Base-by-base conservation (phyloP, 2,888 invertebrate genomes). In the Monochamus alternatus region DNA sequence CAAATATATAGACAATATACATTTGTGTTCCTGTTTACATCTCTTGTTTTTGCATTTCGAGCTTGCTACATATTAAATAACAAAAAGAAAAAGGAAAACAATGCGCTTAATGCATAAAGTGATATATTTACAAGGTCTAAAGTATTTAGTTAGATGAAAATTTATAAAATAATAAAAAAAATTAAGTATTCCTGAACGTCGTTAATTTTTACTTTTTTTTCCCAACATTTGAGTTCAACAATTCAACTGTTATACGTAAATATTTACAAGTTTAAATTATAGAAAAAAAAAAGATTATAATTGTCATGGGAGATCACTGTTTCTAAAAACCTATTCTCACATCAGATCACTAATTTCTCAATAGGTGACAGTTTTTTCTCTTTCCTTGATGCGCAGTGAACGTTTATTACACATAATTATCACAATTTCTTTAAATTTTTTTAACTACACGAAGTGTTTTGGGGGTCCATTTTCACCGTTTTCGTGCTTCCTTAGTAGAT, bases 401-500 rank as follows among this genome's bases (percentile, higher is more conserved):
- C 77, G 78, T 81, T 84, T 85, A 86, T 86, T 86, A 86, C 86
- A 86, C 85, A 82, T 86, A 85, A 84, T 85, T 86, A 86, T 86
- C 86, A 86, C 86, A 86, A 79, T 86, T 86, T 83, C 78, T 81
- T 81, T 83, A 82, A 82, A 78, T 81, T 78, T 80, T 65, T 58
- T 82, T 79, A 80, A 80, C 82, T 84, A 84, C 81, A 82, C 76
- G 72, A 70, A 76, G 66, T 77, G 68, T 73, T 64, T 72, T 30
- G 9, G 8, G 73, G 55, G 14, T 77, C 63, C 44, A 67, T 14
- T 43, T 73, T 74, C 60, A 64, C 67, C 47, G 12, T 55, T 74
- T 14, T 51, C 22, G 67, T 22, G 55, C 66, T 43, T 59, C 66
- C 67, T 75, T 91, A 96, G 90, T 96, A 97, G 89, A 96, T 93